These are phyloP conservation scores for Cheirogaleus major DNA, from an alignment of 2,797 vertebrate genomes.

Conservation along the genomic window DNA sequence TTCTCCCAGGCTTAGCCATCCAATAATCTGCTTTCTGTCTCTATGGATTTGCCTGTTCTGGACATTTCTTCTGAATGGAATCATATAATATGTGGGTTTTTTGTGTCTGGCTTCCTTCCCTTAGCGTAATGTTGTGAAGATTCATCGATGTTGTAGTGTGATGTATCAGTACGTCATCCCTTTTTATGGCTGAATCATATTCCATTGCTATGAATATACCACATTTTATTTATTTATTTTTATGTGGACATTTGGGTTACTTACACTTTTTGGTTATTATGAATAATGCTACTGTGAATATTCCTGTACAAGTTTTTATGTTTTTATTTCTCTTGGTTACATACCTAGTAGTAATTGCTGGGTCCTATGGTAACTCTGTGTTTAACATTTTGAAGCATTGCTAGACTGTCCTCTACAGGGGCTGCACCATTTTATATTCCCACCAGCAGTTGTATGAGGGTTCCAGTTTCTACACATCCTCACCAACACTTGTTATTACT, in stretches of 20 bases:
- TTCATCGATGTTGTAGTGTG: neutral
- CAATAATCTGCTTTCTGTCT: neutral
- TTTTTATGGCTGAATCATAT: neutral
- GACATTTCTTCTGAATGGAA: neutral
- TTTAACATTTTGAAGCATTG: neutral
- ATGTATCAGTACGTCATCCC: neutral
- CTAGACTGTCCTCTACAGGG: accelerated
- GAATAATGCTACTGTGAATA: neutral
- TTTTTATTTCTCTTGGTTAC: neutral
- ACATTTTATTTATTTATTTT: neutral
- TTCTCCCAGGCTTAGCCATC: accelerated
- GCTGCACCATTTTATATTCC: neutral
- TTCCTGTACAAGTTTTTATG: neutral
- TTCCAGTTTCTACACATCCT: neutral
- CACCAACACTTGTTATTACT: neutral
- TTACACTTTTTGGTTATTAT: neutral
- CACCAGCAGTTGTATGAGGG: neutral
- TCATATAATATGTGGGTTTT: too few species aligned
- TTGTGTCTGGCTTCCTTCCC: too few species aligned
- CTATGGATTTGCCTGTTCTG: neutral
- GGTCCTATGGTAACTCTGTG: neutral
- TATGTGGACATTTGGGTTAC: neutral
- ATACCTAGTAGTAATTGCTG: neutral
- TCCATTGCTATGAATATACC: neutral
- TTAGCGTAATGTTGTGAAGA: neutral